Percentiles rank a stretch among this genome's conserved stretches.
These are phyloP conservation scores for Anneissia japonica DNA, from an alignment of 35 echinoderm and acorn worm species.

Conservation along the genomic window DNA sequence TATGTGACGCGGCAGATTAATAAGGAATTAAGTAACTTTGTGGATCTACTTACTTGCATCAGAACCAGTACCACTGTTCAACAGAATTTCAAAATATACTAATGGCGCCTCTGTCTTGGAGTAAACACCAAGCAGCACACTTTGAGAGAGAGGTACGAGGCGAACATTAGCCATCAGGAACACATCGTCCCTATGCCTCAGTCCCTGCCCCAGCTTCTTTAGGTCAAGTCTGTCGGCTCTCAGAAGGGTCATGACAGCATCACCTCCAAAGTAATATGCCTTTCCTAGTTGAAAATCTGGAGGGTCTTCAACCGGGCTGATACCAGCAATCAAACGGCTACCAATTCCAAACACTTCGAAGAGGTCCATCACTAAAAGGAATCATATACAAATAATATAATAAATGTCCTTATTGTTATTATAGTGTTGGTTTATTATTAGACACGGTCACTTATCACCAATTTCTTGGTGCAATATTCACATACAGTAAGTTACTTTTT, in stretches of 20 bases:
- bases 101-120: not conserved
- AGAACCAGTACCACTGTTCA: not conserved
- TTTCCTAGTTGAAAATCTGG: not conserved
- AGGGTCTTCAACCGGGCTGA: not conserved
- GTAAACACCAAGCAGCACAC: constrained; percentile 13
- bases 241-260: not conserved
- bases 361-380: not conserved
- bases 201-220: not conserved
- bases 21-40: constrained; percentile 13
- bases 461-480: too few relatives aligned
- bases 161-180: constrained; percentile 11
- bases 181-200: not conserved
- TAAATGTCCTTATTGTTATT: too few relatives aligned
- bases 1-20: too few relatives aligned
- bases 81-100: constrained; percentile 6
- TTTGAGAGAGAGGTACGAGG: not conserved
- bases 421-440: too few relatives aligned
- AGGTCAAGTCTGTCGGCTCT: constrained; percentile 7
- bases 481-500: too few relatives aligned
- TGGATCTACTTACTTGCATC: constrained; percentile 33
- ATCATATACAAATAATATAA: too few relatives aligned
- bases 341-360: not conserved
- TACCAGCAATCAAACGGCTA: not conserved
- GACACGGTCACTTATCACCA: too few relatives aligned
- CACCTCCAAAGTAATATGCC: not conserved